Percentiles rank a stretch among this genome's conserved stretches.
Evolutionary conservation across 2,888 invertebrate species (phyloP).

Genomic region (Pandemis cinnamomeana): DNA sequence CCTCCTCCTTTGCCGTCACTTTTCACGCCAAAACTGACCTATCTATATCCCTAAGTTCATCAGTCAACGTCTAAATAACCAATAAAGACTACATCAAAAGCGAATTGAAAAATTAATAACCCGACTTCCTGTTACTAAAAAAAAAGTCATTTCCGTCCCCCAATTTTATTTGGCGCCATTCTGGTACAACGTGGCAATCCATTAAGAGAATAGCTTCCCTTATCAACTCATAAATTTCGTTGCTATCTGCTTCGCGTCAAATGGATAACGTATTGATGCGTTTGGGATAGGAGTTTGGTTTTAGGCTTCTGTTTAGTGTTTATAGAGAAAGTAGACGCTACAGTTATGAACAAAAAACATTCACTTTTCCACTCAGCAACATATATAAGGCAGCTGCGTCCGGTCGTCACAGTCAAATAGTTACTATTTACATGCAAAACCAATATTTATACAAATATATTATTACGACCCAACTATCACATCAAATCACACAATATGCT

Average conservation of each 20-base stretch:
- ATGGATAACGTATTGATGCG: slow-evolving; percentile 52
- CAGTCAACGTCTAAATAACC: slow-evolving; percentile 26
- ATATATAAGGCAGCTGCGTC: too few species aligned
- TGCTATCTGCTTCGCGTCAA: slow-evolving; percentile 62
- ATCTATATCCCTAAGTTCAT: slow-evolving; percentile 7
- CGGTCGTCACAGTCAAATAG: too few species aligned
- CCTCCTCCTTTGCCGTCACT: neutral
- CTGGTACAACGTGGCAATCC: slow-evolving; percentile 61
- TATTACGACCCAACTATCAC: too few species aligned
- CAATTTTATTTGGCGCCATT: slow-evolving; percentile 44
- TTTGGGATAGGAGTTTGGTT: slow-evolving; percentile 48
- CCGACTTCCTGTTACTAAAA: slow-evolving; percentile 35
- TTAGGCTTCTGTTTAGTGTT: slow-evolving; percentile 44
- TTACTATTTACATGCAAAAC: too few species aligned
- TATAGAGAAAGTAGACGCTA: slow-evolving; percentile 9
- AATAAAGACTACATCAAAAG: slow-evolving; percentile 32
- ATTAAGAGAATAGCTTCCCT: slow-evolving; percentile 67
- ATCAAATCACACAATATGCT: too few species aligned
- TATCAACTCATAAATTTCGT: slow-evolving; percentile 75
- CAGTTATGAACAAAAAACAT: slow-evolving; percentile 31
- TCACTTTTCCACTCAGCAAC: too few species aligned
- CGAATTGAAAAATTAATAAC: slow-evolving; percentile 42
- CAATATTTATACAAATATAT: too few species aligned
- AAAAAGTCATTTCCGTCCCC: slow-evolving; percentile 41
- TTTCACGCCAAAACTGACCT: neutral